These are phyloP conservation scores for Mastacembelus armatus DNA, from an alignment of 2,797 vertebrate genomes.

Conservation along the genomic window DNA sequence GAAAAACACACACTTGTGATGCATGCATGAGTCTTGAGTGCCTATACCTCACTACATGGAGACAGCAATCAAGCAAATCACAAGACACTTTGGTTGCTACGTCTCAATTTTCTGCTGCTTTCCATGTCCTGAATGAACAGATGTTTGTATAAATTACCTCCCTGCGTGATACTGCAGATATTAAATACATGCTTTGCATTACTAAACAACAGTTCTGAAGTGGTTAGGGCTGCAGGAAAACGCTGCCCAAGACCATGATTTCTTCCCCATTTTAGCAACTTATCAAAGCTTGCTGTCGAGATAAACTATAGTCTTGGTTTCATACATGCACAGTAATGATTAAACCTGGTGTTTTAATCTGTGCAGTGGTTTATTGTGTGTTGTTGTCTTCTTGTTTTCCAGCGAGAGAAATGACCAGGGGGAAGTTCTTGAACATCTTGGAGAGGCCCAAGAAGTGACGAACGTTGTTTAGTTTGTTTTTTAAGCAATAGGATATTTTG, in stretches of 20 bases:
- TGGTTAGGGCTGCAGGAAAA: slow-evolving; percentile 35
- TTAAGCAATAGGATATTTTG: slow-evolving; percentile 12
- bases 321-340: background rate
- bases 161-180: slow-evolving; percentile 91
- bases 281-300: background rate
- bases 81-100: slow-evolving; percentile 78
- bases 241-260: slow-evolving; percentile 16
- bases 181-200: slow-evolving; percentile 94
- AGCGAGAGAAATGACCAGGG: slow-evolving; percentile 98
- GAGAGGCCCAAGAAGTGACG: slow-evolving; percentile 95
- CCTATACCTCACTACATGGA: slow-evolving; percentile 33
- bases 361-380: slow-evolving; percentile 4
- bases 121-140: slow-evolving; percentile 93
- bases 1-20: slow-evolving; percentile 24
- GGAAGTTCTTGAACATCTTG: slow-evolving; percentile 97
- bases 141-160: slow-evolving; percentile 96
- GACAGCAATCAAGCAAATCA: slow-evolving; percentile 51
- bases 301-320: background rate
- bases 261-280: slow-evolving; percentile 7
- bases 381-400: slow-evolving; percentile 67
- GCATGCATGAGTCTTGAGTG: slow-evolving; percentile 17
- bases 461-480: slow-evolving; percentile 20
- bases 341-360: background rate
- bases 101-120: slow-evolving; percentile 88
- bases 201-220: slow-evolving; percentile 83